Percentiles rank a stretch among this genome's conserved stretches.
Evolutionary conservation across 2,797 vertebrate species (phyloP).

Genomic region (Etheostoma nigrum): DNA sequence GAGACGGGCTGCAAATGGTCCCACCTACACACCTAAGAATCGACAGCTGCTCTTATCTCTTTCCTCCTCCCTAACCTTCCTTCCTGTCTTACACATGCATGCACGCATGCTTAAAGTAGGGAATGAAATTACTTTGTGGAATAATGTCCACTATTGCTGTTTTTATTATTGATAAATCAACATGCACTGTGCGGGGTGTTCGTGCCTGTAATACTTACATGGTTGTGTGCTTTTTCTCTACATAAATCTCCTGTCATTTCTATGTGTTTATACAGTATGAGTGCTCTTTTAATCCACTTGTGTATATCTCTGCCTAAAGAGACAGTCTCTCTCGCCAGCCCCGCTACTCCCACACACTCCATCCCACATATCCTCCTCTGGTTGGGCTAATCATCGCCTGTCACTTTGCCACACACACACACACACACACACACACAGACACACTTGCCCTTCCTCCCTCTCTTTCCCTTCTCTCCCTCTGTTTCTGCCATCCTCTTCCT

Average conservation of each 20-base stretch:
- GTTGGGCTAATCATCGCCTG: slow-evolving; percentile 86
- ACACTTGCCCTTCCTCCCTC: slow-evolving; percentile 57
- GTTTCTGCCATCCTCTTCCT: slow-evolving; percentile 42
- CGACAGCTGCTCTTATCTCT: slow-evolving; percentile 68
- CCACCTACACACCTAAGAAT: slow-evolving; percentile 79
- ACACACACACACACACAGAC: slow-evolving; percentile 53
- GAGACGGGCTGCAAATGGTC: slow-evolving; percentile 74
- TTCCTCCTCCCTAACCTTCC: slow-evolving; percentile 28
- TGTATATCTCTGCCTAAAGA: slow-evolving; percentile 70
- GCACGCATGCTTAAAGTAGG: slow-evolving; percentile 42
- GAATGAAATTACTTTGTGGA: slow-evolving; percentile 53
- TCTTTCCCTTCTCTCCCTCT: slow-evolving; percentile 30
- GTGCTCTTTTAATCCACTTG: slow-evolving; percentile 72
- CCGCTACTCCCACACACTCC: slow-evolving; percentile 77
- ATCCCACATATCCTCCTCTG: slow-evolving; percentile 83
- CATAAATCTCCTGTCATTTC: slow-evolving; percentile 37
- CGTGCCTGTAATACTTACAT: slow-evolving; percentile 18
- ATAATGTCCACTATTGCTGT: slow-evolving; percentile 53
- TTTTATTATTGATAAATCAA: slow-evolving; percentile 43
- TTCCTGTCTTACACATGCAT: slow-evolving; percentile 27
- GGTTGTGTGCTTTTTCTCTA: slow-evolving; percentile 39
- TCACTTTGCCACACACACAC: slow-evolving; percentile 81
- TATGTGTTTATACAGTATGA: slow-evolving; percentile 55
- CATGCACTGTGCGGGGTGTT: background rate
- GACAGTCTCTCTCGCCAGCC: slow-evolving; percentile 56